These are phyloP conservation scores for Apaloderma vittatum DNA, from an alignment of 2,113 vertebrate species.

Conservation along the genomic window DNA sequence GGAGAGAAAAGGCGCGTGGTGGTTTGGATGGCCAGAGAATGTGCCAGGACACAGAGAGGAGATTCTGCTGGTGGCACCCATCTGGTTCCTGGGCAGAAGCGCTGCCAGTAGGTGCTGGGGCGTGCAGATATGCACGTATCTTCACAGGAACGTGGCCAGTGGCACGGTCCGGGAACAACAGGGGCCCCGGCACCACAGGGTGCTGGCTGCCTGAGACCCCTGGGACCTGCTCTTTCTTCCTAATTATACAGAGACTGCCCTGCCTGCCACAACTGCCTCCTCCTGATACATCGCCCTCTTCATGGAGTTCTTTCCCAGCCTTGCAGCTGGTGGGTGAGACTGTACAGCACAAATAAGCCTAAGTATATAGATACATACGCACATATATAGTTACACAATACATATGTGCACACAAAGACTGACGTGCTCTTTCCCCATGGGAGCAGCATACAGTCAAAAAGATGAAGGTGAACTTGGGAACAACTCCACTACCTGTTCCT, in stretches of 20 bases:
- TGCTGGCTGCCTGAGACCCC: background rate
- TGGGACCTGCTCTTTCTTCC: background rate
- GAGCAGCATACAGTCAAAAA: background rate
- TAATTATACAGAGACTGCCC: rapidly evolving
- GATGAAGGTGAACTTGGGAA: rapidly evolving
- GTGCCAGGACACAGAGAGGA: background rate
- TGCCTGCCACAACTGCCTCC: background rate
- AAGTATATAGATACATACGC: background rate
- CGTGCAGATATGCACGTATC: rapidly evolving
- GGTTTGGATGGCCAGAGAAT: rapidly evolving
- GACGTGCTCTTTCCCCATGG: background rate
- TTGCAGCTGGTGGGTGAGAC: background rate
- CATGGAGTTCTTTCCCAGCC: background rate
- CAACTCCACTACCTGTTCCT: background rate
- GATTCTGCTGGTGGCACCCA: rapidly evolving
- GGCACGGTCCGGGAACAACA: rapidly evolving
- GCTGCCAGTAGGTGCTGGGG: background rate
- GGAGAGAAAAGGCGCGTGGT: rapidly evolving
- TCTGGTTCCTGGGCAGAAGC: background rate
- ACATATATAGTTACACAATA: no score
- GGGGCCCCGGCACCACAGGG: background rate
- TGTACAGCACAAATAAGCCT: background rate
- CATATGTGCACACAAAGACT: rapidly evolving
- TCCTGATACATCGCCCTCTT: no score
- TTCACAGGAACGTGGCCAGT: rapidly evolving